Percentiles rank a stretch among this genome's conserved stretches.
Conservation (phyloP, 2,113 vertebrate species). For the Dinomys branickii region DNA sequence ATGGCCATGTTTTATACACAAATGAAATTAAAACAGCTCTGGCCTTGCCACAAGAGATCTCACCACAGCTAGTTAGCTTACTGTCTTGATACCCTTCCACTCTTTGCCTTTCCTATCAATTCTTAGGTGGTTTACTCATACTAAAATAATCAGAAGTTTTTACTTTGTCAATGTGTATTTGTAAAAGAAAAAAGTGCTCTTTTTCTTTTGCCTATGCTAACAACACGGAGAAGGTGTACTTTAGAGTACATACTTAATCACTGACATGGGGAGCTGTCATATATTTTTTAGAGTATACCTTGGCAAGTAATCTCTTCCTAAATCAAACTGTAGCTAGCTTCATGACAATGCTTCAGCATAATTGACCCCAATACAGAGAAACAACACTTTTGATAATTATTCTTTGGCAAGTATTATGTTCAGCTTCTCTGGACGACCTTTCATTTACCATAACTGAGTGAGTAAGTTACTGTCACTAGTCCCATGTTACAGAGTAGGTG, state of each 20-base stretch:
- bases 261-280: not conserved
- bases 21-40: slow-evolving; percentile 37
- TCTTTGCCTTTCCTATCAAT: slow-evolving; percentile 38
- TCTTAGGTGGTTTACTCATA: slow-evolving; percentile 30
- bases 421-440: not conserved
- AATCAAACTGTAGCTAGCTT: slow-evolving; percentile 17
- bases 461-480: not conserved
- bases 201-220: slow-evolving; percentile 45
- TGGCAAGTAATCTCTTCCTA: not conserved
- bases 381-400: slow-evolving; percentile 35
- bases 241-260: not conserved
- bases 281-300: slow-evolving; percentile 58
- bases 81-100: not conserved
- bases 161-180: slow-evolving; percentile 47
- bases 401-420: not conserved
- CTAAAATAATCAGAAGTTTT: not conserved
- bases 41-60: not conserved
- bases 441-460: not conserved
- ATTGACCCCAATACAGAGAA: slow-evolving; percentile 12
- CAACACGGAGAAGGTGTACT: slow-evolving; percentile 19
- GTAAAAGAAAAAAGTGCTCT: slow-evolving; percentile 4
- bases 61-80: slow-evolving; percentile 17
- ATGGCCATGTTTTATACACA: not conserved
- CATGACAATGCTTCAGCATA: slow-evolving; percentile 19
- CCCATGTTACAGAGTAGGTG: slow-evolving; percentile 14